Evolutionary conservation across 2,113 vertebrate species (phyloP), one percentile per base, ranked within the genome.

Genomic region (Larimichthys crocea): DNA sequence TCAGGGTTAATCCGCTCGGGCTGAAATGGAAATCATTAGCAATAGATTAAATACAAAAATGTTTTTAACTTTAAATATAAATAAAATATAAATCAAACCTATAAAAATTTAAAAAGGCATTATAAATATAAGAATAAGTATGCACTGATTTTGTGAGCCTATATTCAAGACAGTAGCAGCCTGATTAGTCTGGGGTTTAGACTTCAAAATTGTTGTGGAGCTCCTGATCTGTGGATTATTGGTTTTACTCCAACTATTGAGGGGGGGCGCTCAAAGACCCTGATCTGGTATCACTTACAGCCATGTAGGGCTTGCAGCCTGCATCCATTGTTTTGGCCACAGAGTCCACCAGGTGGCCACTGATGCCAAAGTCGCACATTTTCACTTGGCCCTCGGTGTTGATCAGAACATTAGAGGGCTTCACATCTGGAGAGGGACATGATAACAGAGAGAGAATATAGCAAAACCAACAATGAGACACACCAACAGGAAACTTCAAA

Each of bases 361-460:
- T 99, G 95, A 99, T 99, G 44, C 98, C 98, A 57, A 99, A 99
- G 86, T 99, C 98, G 1, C 98, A 99, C 98, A 99, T 99, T 96
- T 99, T 99, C 90, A 99, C 98, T 92, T 99, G 98, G 76, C 98
- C 98, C 93, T 96, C 91, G 9, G 96, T 95, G 84, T 99, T 99
- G 92, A 99, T 99, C 79, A 99, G 96, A 88, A 99, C 98, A 31
- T 99, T 99, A 88, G 98, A 99, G 84, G 98, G 98, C 91, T 99
- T 99, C 93, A 99, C 98, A 72, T 99, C 98, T 99, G 93, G 55
- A 93, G 81, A 63, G 10, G 4, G n/a, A 84, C 17, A 40, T 14
- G 55, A 29, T 29, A n/a, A 42, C 10, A 14, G n/a, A 84, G 19
- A 70, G 2, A 42, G 57, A 75, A n/a, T 0, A 64, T 71, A 83